Evolutionary conservation across 2,113 vertebrate genomes (phyloP), one percentile per base, ranked within the genome.

Genomic region (Syngnathoides biaculeatus): DNA sequence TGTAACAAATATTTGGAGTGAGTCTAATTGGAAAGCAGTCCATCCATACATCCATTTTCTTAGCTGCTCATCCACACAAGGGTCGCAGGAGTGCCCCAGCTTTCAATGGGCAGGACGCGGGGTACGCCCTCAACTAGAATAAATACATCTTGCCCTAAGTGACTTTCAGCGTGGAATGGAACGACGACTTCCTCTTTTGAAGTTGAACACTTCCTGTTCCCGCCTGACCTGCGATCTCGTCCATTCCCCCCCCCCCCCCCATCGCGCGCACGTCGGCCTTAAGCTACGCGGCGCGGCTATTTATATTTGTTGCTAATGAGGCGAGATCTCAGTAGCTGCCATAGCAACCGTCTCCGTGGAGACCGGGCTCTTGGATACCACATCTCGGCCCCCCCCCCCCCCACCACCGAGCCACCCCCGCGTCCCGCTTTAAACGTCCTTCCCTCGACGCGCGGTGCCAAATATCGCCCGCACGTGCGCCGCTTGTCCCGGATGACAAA

Each of bases 261-360:
- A 80, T 82, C 86, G 80, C 55, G 30, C 8, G 52, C 55, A 57
- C 8, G 52, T 24, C 74, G 81, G 82, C 85, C 81, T 86, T 78
- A 82, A 83, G 83, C 84, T 63, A 67, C 85, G 83, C 83, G 65
- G 83, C 79, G 65, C 59, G 84, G 88, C 88, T 89, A 90, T 89
- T 89, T 90, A 88, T 90, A 90, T 89, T 88, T 90, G 89, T 87
- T 87, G 86, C 87, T 90, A 89, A 90, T 90, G 89, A 90, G 87
- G 87, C 86, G 87, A 89, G 86, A 87, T 90, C 86, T 88, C 80
- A 83, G 81, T 78, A 26, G 55, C 79, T 69, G 84, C 86, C 89
- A 88, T 90, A 86, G 89, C 89, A 89, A 90, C 89, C 10, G 87
- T 90, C 89, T 89, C 89, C 89, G 89, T 89, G 89, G 89, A 89